Evolutionary conservation across 2,113 vertebrate genomes (phyloP), one percentile per base, ranked within the genome.

Genomic region (Brachypteracias leptosomus): DNA sequence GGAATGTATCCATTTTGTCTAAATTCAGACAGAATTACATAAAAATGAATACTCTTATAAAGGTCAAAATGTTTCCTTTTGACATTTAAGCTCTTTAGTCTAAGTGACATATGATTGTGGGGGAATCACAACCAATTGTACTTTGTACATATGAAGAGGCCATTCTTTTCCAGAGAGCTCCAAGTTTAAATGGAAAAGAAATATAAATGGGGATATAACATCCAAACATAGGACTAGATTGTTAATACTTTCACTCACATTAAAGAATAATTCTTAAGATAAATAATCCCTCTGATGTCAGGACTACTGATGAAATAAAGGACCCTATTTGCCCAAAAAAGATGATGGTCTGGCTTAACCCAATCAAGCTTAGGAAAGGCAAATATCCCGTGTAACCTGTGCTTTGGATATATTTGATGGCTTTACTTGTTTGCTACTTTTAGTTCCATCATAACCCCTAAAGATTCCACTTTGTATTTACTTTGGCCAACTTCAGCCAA

Each of bases 391-490:
- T 59, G 35, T 46, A 88, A 35, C 38, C 21, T 67, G 61, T 44
- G 35, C 87, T 44, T 46, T 79, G 26, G 84, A 81, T 67, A 33
- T 35, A 84, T 87, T 89, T 81, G 65, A 63, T 75, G 17, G 47
- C 52, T 86, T 93, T 87, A 51, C 33, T 87, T 84, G 26, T 91
- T 95, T 91, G 59, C 61, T 91, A 19, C 77, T 82, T 65, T 74
- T n/a, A 80, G 36, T 76, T 92, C 87, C 61, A 93, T 52, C 8
- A 5, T 38, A 88, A 85, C 6, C 44, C 65, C 52, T 73, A 25
- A 87, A 87, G 52, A 75, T 84, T 88, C 62, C 35, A 57, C 74
- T 88, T 52, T 26, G 7, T 89, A 59, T 93, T 96, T 95, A 81
- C 73, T 87, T 91, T 96, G 93, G 93, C 77, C 68, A 81, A 22